Evolutionary conservation across 2,113 vertebrate species (phyloP).

Genomic region (Caranx melampygus): DNA sequence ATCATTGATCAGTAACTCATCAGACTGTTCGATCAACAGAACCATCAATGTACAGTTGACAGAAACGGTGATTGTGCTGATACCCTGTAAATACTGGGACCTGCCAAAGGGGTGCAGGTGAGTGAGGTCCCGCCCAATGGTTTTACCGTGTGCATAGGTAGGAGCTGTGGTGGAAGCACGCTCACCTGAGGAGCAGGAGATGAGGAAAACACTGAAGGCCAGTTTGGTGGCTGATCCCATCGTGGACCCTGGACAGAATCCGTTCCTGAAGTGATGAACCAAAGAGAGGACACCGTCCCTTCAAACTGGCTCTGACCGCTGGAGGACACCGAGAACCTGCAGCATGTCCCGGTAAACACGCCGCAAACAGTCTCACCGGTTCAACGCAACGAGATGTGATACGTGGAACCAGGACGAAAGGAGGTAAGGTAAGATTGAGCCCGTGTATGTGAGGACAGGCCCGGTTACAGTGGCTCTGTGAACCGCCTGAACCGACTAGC

Average conservation of each 20-base stretch:
- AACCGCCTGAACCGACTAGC: neutral
- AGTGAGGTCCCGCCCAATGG: neutral
- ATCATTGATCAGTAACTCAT: too few species aligned
- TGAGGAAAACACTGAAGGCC: constrained; percentile 94
- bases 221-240: constrained; percentile 96
- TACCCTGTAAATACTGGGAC: too few species aligned
- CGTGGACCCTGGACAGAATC: constrained; percentile 70
- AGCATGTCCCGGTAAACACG: constrained; percentile 17
- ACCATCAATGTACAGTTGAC: too few species aligned
- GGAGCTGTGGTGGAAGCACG: neutral
- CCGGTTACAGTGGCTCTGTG: neutral
- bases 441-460: neutral
- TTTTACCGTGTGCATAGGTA: neutral
- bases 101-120: too few species aligned
- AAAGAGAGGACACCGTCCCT: neutral
- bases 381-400: neutral
- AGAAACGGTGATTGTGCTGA: too few species aligned
- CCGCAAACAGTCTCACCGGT: neutral
- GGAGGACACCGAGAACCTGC: neutral
- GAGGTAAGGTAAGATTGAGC: neutral
- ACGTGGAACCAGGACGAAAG: neutral
- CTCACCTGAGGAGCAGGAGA: constrained; percentile 97
- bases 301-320: neutral
- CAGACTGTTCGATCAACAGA: too few species aligned
- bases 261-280: constrained; percentile 39